These are phyloP conservation scores for Mechanitis mazaeus DNA, from an alignment of 2,888 invertebrate species.

Conservation along the genomic window DNA sequence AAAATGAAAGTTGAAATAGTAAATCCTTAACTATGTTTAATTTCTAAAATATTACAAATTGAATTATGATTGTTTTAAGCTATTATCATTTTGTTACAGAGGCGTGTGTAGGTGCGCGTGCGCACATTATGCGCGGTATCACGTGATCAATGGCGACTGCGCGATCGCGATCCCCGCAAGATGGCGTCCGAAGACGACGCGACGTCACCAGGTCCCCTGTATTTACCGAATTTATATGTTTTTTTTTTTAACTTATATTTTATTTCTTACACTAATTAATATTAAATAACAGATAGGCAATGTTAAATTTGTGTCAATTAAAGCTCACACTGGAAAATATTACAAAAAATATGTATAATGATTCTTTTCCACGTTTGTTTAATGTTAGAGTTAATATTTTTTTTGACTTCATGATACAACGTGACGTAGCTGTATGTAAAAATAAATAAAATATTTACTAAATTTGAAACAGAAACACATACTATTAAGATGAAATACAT, in stretches of 20 bases:
- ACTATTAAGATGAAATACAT: constrained; percentile 27
- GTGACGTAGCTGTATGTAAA: no score
- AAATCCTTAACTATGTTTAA: no score
- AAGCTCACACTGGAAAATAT: no score
- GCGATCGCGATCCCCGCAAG: constrained; percentile 63
- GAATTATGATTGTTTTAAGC: constrained; percentile 1
- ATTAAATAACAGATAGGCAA: constrained; percentile 9
- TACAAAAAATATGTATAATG: no score
- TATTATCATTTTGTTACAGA: constrained; percentile 41
- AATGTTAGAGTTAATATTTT: no score
- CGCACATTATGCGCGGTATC: constrained; percentile 46
- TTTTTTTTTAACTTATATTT: constrained; percentile 8
- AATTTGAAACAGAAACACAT: no score
- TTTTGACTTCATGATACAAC: no score
- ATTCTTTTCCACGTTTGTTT: constrained; percentile 3
- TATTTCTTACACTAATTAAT: constrained; percentile 1
- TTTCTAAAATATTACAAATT: constrained; percentile 3
- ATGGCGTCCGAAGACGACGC: constrained; percentile 67
- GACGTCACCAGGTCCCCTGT: constrained; percentile 62
- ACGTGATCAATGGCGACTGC: constrained; percentile 67
- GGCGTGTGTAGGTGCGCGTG: constrained; percentile 32
- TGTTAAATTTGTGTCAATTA: background rate
- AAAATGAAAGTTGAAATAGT: no score
- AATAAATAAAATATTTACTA: no score
- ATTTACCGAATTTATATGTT: constrained; percentile 35